phyloP scores from a whole-genome alignment of 2,113 vertebrate genomes.

The Gallinago jamesoni region DNA sequence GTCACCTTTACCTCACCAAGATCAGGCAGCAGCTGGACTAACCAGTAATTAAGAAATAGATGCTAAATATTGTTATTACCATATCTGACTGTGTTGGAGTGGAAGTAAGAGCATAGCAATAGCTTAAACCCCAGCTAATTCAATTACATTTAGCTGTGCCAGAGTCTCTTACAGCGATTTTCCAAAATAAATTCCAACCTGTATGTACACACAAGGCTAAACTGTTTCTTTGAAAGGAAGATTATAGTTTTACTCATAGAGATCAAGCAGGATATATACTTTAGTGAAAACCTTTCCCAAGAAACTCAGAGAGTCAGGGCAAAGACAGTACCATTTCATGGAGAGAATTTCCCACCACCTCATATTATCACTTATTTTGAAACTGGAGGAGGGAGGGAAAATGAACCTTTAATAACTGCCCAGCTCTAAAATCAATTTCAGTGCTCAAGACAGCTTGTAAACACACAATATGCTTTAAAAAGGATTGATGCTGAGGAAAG shows the following conservation, averaged over 20 bases:
- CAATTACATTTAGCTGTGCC: constrained; percentile 26
- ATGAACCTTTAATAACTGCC: constrained; percentile 44
- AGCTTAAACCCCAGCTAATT: constrained; percentile 31
- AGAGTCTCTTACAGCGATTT: not conserved
- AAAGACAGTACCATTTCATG: constrained; percentile 13
- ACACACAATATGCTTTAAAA: constrained; percentile 32
- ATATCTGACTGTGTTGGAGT: constrained; percentile 2
- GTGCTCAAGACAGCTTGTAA: constrained; percentile 45
- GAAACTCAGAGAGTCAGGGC: not conserved
- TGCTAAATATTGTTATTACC: not conserved
- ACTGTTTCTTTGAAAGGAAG: constrained; percentile 45
- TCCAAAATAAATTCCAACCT: constrained; percentile 51
- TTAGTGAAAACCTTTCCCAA: constrained; percentile 20
- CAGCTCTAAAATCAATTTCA: constrained; percentile 39
- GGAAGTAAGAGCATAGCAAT: not conserved
- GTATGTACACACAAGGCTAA: constrained; percentile 8
- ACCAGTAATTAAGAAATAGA: not conserved
- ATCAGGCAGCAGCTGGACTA: not conserved
- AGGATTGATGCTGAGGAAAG: constrained; percentile 44
- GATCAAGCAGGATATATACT: constrained; percentile 15
- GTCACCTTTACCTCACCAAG: not conserved
- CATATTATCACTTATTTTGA: constrained; percentile 7
- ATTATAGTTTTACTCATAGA: constrained; percentile 48
- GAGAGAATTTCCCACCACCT: constrained; percentile 9
- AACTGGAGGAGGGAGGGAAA: constrained; percentile 39